Base-by-base conservation (phyloP, 2,888 invertebrate genomes). In the Epistrophe eligans region DNA sequence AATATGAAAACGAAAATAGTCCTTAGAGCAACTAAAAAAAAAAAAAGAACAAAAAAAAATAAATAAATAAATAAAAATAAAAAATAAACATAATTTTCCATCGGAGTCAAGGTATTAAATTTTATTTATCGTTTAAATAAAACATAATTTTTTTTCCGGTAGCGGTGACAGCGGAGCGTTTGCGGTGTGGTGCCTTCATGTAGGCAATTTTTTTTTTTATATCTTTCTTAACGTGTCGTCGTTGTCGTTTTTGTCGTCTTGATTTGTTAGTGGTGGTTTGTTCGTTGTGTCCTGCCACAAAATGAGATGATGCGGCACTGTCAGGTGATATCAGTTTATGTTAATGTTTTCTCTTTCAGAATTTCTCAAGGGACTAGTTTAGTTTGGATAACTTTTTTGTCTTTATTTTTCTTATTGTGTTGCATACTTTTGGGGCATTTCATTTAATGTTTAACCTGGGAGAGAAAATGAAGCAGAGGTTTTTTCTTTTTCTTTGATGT, bases 121-220 rank as follows among this genome's bases (percentile, higher is more conserved):
- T 87, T 87, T 87, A 83, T 87, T 87, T 83, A 83, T 83, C 83
- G 82, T 83, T 87, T 87, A 77, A 87, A 87, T 87, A 87, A 83
- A 79, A 79, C 45, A 79, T 79, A 66, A 83, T 82, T 72, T 79
- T 64, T 58, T 60, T 10, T 6, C n/a, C 5, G 1, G 19, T 50
- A 19, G 50, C 11, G 32, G 35, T 8, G n/a, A n/a, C n/a, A n/a
- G n/a, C n/a, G n/a, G n/a, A n/a, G n/a, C n/a, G n/a, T n/a, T n/a
- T n/a, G n/a, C n/a, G n/a, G n/a, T n/a, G n/a, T n/a, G 35, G 35
- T 48, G 32, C 48, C 66, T 64, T 28, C n/a, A 17, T 67, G 67
- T 38, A 67, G 48, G 67, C 35, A 50, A 50, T 43, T 50, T 55
- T 64, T 50, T 55, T 64, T 77, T 48, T n/a, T 43, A 32, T 64